A percentile compares a stretch with the other conserved stretches of the same genome.
phyloP scores from a whole-genome alignment of 2,888 invertebrate species.

The Trimorus sp. region DNA sequence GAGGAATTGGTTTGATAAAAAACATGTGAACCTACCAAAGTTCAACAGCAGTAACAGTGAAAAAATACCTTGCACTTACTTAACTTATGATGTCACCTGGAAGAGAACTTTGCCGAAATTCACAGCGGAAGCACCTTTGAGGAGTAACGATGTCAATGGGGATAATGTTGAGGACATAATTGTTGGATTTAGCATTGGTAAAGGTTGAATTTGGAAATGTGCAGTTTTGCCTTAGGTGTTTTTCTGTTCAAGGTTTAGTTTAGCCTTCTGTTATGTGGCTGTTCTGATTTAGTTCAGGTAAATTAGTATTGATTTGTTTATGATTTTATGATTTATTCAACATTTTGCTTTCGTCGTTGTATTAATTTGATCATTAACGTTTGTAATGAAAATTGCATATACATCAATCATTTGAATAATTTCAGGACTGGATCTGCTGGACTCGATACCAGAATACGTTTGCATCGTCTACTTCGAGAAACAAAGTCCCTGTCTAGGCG shows the following conservation, averaged over 20 bases:
- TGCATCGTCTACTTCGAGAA: constrained; percentile 87
- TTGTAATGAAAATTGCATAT: too few species aligned
- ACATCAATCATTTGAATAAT: not conserved
- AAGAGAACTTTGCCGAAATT: constrained; percentile 86
- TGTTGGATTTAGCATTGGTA: constrained; percentile 90
- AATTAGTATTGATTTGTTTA: too few species aligned
- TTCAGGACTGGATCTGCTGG: constrained; percentile 72
- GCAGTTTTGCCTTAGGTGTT: constrained; percentile 1
- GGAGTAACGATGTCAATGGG: constrained; percentile 87
- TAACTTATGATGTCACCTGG: constrained; percentile 85
- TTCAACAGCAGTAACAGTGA: constrained; percentile 72
- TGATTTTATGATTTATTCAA: too few species aligned
- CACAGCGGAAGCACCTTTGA: constrained; percentile 88
- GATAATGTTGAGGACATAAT: constrained; percentile 88
- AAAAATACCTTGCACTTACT: constrained; percentile 84
- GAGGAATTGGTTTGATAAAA: constrained; percentile 83
- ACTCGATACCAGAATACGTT: constrained; percentile 82
- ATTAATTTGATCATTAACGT: too few species aligned
- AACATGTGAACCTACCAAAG: constrained; percentile 59
- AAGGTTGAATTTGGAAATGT: constrained; percentile 21
- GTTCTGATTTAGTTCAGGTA: too few species aligned
- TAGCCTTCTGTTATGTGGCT: not conserved
- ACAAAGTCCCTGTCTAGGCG: constrained; percentile 87
- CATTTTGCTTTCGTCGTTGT: too few species aligned
- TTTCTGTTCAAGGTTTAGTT: not conserved